A percentile compares a stretch with the other conserved stretches of the same genome.
phyloP scores from a whole-genome alignment of 2,888 invertebrate species.

The Imbricaverruca yamaguchii region DNA sequence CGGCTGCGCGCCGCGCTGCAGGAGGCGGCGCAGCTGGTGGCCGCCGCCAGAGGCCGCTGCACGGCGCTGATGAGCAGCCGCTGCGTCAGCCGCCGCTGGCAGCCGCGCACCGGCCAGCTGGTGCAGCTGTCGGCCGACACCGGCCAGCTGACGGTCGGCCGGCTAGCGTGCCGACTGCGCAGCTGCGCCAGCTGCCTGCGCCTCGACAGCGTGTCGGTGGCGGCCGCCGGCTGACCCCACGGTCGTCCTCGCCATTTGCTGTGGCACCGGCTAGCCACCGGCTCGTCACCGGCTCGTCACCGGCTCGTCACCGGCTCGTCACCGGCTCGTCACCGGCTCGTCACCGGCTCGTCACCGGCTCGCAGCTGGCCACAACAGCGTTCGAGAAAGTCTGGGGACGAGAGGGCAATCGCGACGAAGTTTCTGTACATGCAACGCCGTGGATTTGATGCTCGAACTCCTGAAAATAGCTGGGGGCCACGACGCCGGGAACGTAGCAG shows the following conservation, averaged over 20 bases:
- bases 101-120: neutral
- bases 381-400: too few relatives aligned
- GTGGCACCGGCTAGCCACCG: too few relatives aligned
- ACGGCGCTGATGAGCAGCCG: neutral
- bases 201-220: neutral
- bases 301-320: neutral
- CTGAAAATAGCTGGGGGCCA: too few relatives aligned
- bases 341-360: neutral
- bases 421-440: too few relatives aligned
- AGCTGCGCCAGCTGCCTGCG: neutral
- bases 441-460: too few relatives aligned
- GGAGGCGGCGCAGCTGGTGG: neutral
- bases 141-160: neutral
- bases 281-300: neutral
- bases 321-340: neutral
- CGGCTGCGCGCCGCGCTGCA: neutral
- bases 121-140: neutral
- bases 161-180: neutral
- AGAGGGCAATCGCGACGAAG: too few relatives aligned
- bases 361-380: too few relatives aligned
- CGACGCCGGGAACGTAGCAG: too few relatives aligned
- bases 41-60: neutral
- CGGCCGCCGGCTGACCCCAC: neutral
- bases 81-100: neutral
- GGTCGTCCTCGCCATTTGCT: too few relatives aligned